Base-by-base conservation (phyloP, 1,140 invertebrate species). In the Drosophila virilis region DNA sequence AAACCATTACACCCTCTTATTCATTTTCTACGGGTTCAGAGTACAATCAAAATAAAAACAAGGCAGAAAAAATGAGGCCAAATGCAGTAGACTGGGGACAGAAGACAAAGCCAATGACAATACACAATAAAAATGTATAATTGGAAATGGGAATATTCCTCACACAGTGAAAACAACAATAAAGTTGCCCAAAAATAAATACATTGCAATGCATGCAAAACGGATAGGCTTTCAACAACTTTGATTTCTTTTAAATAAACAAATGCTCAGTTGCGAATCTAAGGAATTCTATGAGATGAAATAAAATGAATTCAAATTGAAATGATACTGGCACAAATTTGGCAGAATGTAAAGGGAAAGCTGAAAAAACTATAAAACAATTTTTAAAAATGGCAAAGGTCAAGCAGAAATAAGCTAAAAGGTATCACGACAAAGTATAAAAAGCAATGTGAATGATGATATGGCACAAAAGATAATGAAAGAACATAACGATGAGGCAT, bases 1-100 rank as follows among this genome's bases (percentile, higher is more conserved):
- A 28, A 28, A 28, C 22, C 22, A 5, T 28, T 28, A 6, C 5
- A 5, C 22, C 22, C 22, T 28, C 4, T 28, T 5, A 28, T 28
- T 28, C 5, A 4, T 5, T 5, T 28, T 28, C 22, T 28, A 28
- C 5, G 22, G 22, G 22, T 5, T 28, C 22, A 28, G 22, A 28
- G 4, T 28, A 22, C 2, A 22, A 85, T 80, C 69, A 86, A 78
- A 80, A 81, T 72, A 17, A 59, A 50, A 38, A 33, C 45, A 60
- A 50, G 40, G 43, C 38, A 69, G 64, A 75, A 70, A 42, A 40
- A 45, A 28, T 15, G 43, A 43, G 10, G 46, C 28, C 40, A 8
- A 58, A 33, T 13, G 42, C 28, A 22, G 57, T 28, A 17, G 43
- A 15, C 22, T 28, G 22, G 15, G 15, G 17, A 22, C 22, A 68